Evolutionary conservation across 2,888 invertebrate genomes (phyloP).

Genomic region (Dryobota labecula): DNA sequence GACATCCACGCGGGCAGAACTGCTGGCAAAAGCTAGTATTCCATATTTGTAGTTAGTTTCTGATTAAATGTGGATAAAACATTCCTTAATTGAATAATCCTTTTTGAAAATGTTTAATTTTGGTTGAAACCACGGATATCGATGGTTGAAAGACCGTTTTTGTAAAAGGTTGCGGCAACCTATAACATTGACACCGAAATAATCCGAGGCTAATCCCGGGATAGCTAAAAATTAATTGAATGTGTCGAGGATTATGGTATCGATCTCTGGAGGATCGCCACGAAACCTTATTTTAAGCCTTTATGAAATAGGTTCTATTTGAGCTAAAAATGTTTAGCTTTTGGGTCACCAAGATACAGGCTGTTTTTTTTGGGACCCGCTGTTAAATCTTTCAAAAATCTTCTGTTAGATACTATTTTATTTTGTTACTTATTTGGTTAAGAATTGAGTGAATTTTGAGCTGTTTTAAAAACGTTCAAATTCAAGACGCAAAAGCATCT

Average conservation of each 20-base stretch:
- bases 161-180: not conserved
- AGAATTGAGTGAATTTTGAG: no score
- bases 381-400: no score
- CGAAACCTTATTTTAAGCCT: constrained; percentile 13
- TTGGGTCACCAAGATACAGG: no score
- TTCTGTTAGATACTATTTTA: no score
- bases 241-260: constrained; percentile 21
- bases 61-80: not conserved
- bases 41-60: not conserved
- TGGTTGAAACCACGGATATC: not conserved
- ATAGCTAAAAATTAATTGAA: constrained; percentile 46
- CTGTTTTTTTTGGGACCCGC: no score
- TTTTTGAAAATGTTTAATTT: not conserved
- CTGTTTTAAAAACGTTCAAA: no score
- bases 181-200: constrained; percentile 16
- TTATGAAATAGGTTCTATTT: not conserved
- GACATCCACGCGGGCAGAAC: no score
- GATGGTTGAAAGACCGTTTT: not conserved
- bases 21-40: no score
- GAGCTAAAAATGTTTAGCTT: not conserved
- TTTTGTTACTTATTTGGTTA: no score
- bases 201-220: constrained; percentile 22
- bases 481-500: no score
- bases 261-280: constrained; percentile 2
- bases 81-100: no score